Conservation (phyloP, 2,797 vertebrate genomes). For the Acestrorhynchus altus region DNA sequence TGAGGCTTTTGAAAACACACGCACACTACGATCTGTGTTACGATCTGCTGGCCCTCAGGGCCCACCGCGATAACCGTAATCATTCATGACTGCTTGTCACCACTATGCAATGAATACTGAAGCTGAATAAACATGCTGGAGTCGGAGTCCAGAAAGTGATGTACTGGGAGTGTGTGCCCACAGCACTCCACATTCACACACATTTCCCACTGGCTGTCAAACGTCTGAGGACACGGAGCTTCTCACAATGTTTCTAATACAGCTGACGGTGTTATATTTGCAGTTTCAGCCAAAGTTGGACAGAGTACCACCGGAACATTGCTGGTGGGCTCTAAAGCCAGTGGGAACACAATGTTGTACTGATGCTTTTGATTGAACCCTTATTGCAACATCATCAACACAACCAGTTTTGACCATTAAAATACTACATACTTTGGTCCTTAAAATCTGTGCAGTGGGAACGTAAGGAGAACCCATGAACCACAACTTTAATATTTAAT, state of each 20-base stretch:
- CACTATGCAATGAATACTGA: slow-evolving; percentile 42
- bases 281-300: no score
- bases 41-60: slow-evolving; percentile 40
- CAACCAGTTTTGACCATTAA: no score
- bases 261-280: no score
- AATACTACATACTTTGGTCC: no score
- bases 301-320: no score
- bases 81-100: slow-evolving; percentile 50
- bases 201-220: neutral
- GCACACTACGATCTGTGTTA: slow-evolving; percentile 39
- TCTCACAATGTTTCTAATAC: neutral
- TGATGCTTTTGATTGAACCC: no score
- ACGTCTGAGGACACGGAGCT: neutral
- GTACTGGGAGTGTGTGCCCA: neutral
- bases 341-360: no score
- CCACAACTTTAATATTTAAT: no score
- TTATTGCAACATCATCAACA: no score
- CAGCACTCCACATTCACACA: neutral
- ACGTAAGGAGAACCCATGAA: no score
- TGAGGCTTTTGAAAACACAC: slow-evolving; percentile 40
- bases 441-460: no score
- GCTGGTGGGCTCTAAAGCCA: no score
- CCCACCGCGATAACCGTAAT: slow-evolving; percentile 47
- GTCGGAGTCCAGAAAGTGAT: slow-evolving; percentile 19
- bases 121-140: slow-evolving; percentile 22